Base-by-base conservation (phyloP, 2,797 vertebrate species). In the Sebastes kiyomatsui region DNA sequence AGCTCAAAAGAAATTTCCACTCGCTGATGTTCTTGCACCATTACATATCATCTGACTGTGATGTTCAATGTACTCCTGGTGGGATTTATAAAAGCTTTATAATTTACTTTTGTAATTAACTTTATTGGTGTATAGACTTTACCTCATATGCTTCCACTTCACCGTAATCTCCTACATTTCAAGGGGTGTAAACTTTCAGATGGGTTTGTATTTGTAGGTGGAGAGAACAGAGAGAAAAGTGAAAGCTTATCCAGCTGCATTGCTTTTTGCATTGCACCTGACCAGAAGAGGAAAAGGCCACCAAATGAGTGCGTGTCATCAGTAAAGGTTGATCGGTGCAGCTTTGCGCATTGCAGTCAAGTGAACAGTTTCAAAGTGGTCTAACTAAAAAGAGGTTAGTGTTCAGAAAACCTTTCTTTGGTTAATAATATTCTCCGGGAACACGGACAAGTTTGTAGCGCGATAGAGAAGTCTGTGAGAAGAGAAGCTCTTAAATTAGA, bases 401-500 rank as follows among this genome's bases (percentile, higher is more conserved):
- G 64, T 60, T 30, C 9, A 33, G 32, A 67, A 67, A 46, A 65
- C 20, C 7, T 25, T 35, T 16, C 52, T 38, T 25, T 42, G 25
- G 13, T 67, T 23, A 20, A 52, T 25, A 33, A 30, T 27, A 20
- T 8, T 46, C 27, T 49, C 20, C 30, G 33, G 52, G 6, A 74
- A 14, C 11, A 8, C 49, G 6, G 2, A 18, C 59, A 27, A 55
- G 23, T 64, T 20, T 25, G 54, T 10, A 13, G 22, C 22, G 2
- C 59, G 8, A 54, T 11, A 73, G 5, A 75, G 67, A 74, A 75
- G 66, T 67, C 52, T 56, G 54, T n/a, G 27, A 38, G 70, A 64
- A 67, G 35, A 82, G 69, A 81, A 68, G 76, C 58, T 11, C 75
- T 71, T 90, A 90, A 92, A 94, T 87, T 88, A 90, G 89, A 75